A percentile compares a stretch with the other conserved stretches of the same genome.
These are phyloP conservation scores for Aphis gossypii DNA, from an alignment of 1,140 invertebrate genomes.

Conservation along the genomic window DNA sequence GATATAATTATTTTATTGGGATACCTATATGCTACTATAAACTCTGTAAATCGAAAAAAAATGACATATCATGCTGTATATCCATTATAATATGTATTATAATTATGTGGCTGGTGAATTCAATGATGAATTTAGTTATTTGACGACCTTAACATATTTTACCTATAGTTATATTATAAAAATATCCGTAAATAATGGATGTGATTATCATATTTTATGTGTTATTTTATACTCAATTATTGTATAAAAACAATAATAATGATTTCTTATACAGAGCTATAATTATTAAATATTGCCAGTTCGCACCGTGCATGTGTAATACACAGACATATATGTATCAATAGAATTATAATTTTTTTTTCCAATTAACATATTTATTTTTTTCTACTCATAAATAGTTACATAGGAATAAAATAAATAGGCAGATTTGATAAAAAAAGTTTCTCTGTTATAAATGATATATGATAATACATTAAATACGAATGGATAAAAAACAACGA, in stretches of 20 bases:
- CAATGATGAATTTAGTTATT: neutral
- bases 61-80: neutral
- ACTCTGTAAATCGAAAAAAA: neutral
- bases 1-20: neutral
- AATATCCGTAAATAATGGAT: neutral
- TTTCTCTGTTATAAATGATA: neutral
- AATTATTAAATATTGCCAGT: neutral
- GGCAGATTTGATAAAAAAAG: neutral
- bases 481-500: neutral
- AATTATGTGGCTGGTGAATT: neutral
- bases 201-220: neutral
- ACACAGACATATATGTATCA: neutral
- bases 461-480: neutral
- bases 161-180: neutral
- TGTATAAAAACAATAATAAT: neutral
- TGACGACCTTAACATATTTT: neutral
- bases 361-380: neutral
- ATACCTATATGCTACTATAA: neutral
- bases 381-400: neutral
- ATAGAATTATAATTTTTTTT: neutral
- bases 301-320: neutral
- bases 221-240: neutral
- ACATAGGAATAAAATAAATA: neutral
- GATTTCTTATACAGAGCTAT: neutral
- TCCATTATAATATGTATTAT: neutral